Evolutionary conservation across 2,113 vertebrate species (phyloP).

Genomic region (Periophthalmus modestus): DNA sequence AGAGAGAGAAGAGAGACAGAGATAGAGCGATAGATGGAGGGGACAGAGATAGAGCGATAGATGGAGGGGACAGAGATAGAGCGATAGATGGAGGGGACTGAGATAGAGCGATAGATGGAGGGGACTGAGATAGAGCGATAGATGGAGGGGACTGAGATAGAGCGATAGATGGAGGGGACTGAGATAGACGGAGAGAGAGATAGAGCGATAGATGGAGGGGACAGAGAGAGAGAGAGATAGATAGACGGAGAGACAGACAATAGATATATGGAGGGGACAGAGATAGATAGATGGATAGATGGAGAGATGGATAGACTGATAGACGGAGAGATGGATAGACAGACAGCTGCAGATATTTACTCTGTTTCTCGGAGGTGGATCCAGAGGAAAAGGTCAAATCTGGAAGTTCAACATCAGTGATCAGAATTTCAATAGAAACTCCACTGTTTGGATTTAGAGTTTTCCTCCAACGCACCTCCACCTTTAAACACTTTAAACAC

Average conservation of each 20-base stretch:
- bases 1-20: too few species aligned
- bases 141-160: too few species aligned
- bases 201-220: neutral
- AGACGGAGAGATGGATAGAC: neutral
- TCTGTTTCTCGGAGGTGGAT: constrained; percentile 56
- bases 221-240: neutral
- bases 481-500: too few species aligned
- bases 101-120: too few species aligned
- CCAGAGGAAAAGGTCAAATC: constrained; percentile 70
- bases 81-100: too few species aligned
- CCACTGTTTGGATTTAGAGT: neutral
- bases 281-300: neutral
- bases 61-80: too few species aligned
- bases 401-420: constrained; percentile 73
- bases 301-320: neutral
- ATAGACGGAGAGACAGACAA: neutral
- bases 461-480: neutral
- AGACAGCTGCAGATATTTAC: constrained; percentile 46
- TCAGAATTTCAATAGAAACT: constrained; percentile 72
- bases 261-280: neutral
- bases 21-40: too few species aligned
- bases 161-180: too few species aligned
- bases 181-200: neutral
- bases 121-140: too few species aligned
- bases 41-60: too few species aligned